phyloP scores from a whole-genome alignment of 2,888 invertebrate genomes.

The Polydrusus cervinus region DNA sequence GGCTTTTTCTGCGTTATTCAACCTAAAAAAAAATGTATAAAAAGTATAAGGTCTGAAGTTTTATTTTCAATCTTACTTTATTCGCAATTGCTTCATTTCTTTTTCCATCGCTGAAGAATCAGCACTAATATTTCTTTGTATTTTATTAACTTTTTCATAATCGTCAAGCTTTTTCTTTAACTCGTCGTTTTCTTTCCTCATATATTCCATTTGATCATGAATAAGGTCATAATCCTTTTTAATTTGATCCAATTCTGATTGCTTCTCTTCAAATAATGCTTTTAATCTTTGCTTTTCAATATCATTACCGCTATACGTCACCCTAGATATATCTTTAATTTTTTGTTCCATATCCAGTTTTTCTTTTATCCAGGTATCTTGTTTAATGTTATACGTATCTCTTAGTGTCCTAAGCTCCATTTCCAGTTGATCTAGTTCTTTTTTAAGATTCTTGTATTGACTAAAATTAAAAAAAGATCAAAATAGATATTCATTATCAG shows the following conservation, averaged over 20 bases:
- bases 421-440: conserved; percentile 77
- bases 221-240: conserved; percentile 80
- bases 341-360: conserved; percentile 79
- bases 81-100: conserved; percentile 82
- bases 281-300: conserved; percentile 81
- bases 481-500: too few species aligned
- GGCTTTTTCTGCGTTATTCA: conserved; percentile 79
- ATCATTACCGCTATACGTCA: conserved; percentile 60
- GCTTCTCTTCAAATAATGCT: conserved; percentile 82
- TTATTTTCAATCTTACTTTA: conserved; percentile 70
- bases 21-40: conserved; percentile 60
- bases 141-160: conserved; percentile 88
- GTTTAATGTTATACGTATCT: conserved; percentile 78
- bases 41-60: neutral
- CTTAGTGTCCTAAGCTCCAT: conserved; percentile 79
- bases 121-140: conserved; percentile 84
- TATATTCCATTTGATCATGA: conserved; percentile 82
- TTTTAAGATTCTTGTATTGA: conserved; percentile 76
- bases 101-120: conserved; percentile 84
- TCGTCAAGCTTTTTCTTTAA: conserved; percentile 86
- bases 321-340: conserved; percentile 68
- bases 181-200: conserved; percentile 86
- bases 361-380: conserved; percentile 83
- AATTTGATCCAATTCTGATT: conserved; percentile 81
- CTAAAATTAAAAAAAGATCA: conserved; percentile 68